Percentiles rank a stretch among this genome's conserved stretches.
phyloP scores from a whole-genome alignment of 2,888 invertebrate genomes.

The Caenorhabditis imperialis region DNA sequence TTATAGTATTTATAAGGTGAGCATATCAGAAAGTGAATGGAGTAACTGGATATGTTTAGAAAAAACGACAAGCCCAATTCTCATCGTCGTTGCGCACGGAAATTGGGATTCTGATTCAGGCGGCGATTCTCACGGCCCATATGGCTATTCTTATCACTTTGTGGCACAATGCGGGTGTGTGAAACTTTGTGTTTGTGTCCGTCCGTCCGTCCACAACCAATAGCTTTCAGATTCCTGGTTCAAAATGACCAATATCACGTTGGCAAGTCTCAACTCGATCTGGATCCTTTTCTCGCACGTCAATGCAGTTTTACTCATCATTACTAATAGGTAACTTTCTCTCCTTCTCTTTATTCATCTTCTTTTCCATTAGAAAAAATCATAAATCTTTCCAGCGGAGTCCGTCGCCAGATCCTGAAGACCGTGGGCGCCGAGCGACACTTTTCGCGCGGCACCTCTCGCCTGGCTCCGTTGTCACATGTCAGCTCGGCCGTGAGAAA shows the following conservation, averaged over 20 bases:
- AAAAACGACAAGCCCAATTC: neutral
- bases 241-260: neutral
- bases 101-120: slow-evolving; percentile 29
- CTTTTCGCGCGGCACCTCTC: slow-evolving; percentile 21
- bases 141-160: slow-evolving; percentile 25
- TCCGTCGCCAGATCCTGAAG: slow-evolving; percentile 35
- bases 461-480: slow-evolving; percentile 24
- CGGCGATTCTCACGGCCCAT: slow-evolving; percentile 33
- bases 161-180: slow-evolving; percentile 44
- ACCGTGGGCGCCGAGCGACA: neutral
- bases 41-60: neutral
- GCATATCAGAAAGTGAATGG: neutral
- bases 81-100: slow-evolving; percentile 10
- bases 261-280: neutral
- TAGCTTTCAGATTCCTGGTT: neutral
- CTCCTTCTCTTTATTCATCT: too few relatives aligned
- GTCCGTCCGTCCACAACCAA: too few relatives aligned
- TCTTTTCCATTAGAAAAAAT: too few relatives aligned
- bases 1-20: neutral
- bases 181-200: too few relatives aligned
- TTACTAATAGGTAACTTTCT: slow-evolving; percentile 30
- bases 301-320: slow-evolving; percentile 23
- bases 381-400: slow-evolving; percentile 23
- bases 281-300: slow-evolving; percentile 6
- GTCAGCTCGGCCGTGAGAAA: slow-evolving; percentile 31